A percentile compares a stretch with the other conserved stretches of the same genome.
phyloP scores from a whole-genome alignment of 2,797 vertebrate species.

The Lateolabrax maculatus region DNA sequence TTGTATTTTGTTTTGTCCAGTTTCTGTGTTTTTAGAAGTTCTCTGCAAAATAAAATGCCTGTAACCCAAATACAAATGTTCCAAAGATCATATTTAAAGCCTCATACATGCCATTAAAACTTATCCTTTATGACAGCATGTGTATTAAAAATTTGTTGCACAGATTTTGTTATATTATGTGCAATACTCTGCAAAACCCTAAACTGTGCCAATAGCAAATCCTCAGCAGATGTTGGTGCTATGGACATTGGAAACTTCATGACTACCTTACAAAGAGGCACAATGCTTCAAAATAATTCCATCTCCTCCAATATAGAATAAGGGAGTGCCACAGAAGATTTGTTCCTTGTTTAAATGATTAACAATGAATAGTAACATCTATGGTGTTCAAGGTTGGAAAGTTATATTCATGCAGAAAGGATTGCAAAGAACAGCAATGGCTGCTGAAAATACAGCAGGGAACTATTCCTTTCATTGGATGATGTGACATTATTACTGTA shows the following conservation, averaged over 20 bases:
- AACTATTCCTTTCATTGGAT: slow-evolving; percentile 58
- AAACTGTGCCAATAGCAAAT: background rate
- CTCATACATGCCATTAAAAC: background rate
- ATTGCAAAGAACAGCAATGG: slow-evolving; percentile 25
- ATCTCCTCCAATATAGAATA: slow-evolving; percentile 9
- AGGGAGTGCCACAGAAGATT: background rate
- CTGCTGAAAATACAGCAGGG: slow-evolving; percentile 32
- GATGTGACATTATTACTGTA: slow-evolving; percentile 64
- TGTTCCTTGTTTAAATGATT: slow-evolving; percentile 35
- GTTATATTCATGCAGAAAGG: slow-evolving; percentile 27
- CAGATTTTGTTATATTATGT: background rate
- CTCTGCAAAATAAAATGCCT: background rate
- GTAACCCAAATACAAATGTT: background rate
- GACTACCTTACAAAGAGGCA: background rate
- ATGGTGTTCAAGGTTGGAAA: slow-evolving; percentile 60
- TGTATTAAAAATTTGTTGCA: background rate
- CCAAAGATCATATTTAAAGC: background rate
- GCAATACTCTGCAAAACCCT: too few species aligned
- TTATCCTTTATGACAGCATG: background rate
- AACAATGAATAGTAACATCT: slow-evolving; percentile 13
- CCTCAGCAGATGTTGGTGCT: background rate
- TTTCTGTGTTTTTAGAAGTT: background rate
- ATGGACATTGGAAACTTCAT: background rate
- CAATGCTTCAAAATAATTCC: slow-evolving; percentile 6
- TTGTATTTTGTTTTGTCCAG: background rate